Conservation (phyloP, 2,888 invertebrate genomes). For the Asteroscopus sphinx region DNA sequence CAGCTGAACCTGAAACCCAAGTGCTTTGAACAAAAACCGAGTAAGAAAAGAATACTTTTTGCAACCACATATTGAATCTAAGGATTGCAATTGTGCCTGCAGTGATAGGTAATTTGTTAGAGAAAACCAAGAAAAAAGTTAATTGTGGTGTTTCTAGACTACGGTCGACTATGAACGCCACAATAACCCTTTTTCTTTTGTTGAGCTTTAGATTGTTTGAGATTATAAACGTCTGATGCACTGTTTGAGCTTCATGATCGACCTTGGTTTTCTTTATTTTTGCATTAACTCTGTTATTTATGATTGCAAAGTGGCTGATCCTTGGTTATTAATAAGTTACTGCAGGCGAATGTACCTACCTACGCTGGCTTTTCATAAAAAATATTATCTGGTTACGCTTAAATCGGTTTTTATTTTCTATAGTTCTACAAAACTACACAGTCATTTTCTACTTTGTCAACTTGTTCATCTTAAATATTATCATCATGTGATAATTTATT, state of each 20-base stretch:
- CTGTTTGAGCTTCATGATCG: constrained; percentile 11
- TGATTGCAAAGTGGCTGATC: too few relatives aligned
- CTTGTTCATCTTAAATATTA: too few relatives aligned
- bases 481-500: not conserved
- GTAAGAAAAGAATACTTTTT: constrained; percentile 32
- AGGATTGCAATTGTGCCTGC: constrained; percentile 46
- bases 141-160: constrained; percentile 36
- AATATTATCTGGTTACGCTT: too few relatives aligned
- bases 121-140: constrained; percentile 44
- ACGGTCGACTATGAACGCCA: constrained; percentile 28
- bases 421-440: too few relatives aligned
- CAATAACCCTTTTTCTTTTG: constrained; percentile 42
- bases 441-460: too few relatives aligned
- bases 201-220: constrained; percentile 45
- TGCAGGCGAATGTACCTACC: too few relatives aligned
- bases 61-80: constrained; percentile 39
- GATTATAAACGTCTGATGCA: constrained; percentile 30
- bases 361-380: too few relatives aligned
- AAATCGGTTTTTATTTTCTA: too few relatives aligned
- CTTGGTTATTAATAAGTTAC: too few relatives aligned
- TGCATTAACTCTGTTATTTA: too few relatives aligned
- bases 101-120: constrained; percentile 52
- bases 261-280: constrained; percentile 1
- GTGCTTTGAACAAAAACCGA: constrained; percentile 27
- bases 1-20: constrained; percentile 14